These are phyloP conservation scores for Erinaceus europaeus DNA, from an alignment of 2,113 vertebrate species.

Conservation along the genomic window DNA sequence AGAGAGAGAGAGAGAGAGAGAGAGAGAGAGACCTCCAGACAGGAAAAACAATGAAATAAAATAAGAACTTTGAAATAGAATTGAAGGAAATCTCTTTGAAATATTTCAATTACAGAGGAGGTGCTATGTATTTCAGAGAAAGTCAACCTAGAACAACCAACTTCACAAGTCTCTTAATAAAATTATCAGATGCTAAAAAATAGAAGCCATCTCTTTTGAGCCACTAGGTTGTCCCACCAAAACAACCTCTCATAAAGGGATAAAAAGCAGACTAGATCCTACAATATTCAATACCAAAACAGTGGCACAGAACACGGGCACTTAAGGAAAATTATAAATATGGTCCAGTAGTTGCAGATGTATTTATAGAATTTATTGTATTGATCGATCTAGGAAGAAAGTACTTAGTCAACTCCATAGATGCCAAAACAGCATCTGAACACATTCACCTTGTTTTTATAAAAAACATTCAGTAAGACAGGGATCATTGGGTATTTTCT, in stretches of 20 bases:
- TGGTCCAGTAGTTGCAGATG: too few species aligned
- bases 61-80: background rate
- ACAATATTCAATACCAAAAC: background rate
- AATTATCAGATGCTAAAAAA: conserved; percentile 13
- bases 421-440: too few species aligned
- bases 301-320: background rate
- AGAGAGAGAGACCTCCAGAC: background rate
- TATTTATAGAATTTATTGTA: too few species aligned
- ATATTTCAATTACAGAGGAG: background rate
- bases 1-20: too few species aligned
- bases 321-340: conserved; percentile 19
- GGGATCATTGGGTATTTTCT: too few species aligned
- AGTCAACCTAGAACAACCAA: background rate
- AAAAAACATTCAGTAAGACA: too few species aligned
- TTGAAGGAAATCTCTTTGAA: background rate
- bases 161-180: conserved; percentile 20
- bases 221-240: background rate
- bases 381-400: too few species aligned
- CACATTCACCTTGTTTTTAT: too few species aligned
- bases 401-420: too few species aligned
- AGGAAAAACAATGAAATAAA: conserved; percentile 12
- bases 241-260: background rate
- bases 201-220: too few species aligned
- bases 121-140: background rate
- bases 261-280: background rate